Evolutionary conservation across 2,888 invertebrate genomes (phyloP), one percentile per base, ranked within the genome.

Genomic region (Antitype chi): DNA sequence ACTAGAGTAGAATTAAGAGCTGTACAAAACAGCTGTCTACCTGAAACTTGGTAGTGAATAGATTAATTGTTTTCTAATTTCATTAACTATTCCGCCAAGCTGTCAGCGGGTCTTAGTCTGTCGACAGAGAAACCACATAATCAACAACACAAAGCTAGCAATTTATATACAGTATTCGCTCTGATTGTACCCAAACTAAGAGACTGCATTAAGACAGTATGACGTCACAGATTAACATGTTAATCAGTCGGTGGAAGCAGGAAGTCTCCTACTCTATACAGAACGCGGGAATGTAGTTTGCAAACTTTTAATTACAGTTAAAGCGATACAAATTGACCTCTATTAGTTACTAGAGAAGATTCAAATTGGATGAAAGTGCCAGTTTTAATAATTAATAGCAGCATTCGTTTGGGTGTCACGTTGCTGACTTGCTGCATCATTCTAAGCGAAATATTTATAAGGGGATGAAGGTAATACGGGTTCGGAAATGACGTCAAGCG

Each of bases 221-320:
- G 87, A 89, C 85, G 84, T 82, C 74, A 76, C 60, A 82, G 87
- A 92, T 92, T 92, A 91, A 88, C 92, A 92, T 92, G 91, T 91
- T 91, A 91, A 92, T 90, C 89, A 90, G 88, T 63, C 67, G 82
- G 57, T 71, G 77, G 85, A 75, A 82, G 80, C 71, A 82, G 79
- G 81, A 82, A 82, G 64, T 84, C 84, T 75, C 64, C 59, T 70
- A 76, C 82, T 81, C 74, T 74, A 74, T 80, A 84, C 80, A 83
- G 85, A 85, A 70, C 69, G 70, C 72, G 76, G 78, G 86, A 80
- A 84, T 82, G 69, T 81, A 80, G 80, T 87, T 81, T 57, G 77
- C 76, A 73, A 87, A 87, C 78, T 88, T 85, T 88, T 88, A 87
- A 84, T 88, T 81, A 85, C 74, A 76, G 74, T 69, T 70, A 57